Percentiles rank a stretch among this genome's conserved stretches.
Conservation (phyloP, 1,140 invertebrate species). For the Ceratosolen fusciceps region DNA sequence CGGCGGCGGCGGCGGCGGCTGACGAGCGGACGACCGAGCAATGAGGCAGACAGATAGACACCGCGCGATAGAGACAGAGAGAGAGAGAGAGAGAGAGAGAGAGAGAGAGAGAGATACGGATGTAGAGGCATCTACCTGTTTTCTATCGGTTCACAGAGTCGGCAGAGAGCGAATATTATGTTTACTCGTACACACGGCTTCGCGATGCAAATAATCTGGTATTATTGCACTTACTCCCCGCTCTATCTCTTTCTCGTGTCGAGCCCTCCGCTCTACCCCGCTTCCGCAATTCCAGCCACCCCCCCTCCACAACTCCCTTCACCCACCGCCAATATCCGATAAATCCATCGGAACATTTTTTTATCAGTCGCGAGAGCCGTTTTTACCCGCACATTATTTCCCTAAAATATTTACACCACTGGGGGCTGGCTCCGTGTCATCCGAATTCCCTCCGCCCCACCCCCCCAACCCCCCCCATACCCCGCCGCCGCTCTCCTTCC, state of each 20-base stretch:
- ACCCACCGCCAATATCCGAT: constrained; percentile 41
- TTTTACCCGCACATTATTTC: background rate
- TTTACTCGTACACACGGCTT: constrained; percentile 71
- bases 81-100: constrained; percentile 29
- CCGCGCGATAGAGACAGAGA: constrained; percentile 32
- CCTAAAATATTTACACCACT: background rate
- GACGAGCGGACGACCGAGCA: background rate
- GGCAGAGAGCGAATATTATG: constrained; percentile 71
- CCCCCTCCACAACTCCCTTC: no score
- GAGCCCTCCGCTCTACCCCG: no score
- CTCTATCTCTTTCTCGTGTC: constrained; percentile 44
- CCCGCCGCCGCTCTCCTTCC: no score
- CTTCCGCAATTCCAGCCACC: no score
- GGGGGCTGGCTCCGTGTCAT: no score
- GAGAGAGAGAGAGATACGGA: constrained; percentile 3
- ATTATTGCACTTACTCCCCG: constrained; percentile 70
- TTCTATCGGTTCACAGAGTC: constrained; percentile 68
- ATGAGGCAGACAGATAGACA: constrained; percentile 2
- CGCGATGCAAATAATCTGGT: constrained; percentile 72
- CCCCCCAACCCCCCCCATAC: no score
- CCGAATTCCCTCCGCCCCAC: no score
- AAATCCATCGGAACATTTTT: background rate
- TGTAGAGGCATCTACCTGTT: constrained; percentile 59
- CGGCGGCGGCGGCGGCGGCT: constrained; percentile 18
- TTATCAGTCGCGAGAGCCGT: background rate